A percentile compares a stretch with the other conserved stretches of the same genome.
phyloP scores from a whole-genome alignment of 1,140 invertebrate genomes.

The Pseudobourletiella spinata region DNA sequence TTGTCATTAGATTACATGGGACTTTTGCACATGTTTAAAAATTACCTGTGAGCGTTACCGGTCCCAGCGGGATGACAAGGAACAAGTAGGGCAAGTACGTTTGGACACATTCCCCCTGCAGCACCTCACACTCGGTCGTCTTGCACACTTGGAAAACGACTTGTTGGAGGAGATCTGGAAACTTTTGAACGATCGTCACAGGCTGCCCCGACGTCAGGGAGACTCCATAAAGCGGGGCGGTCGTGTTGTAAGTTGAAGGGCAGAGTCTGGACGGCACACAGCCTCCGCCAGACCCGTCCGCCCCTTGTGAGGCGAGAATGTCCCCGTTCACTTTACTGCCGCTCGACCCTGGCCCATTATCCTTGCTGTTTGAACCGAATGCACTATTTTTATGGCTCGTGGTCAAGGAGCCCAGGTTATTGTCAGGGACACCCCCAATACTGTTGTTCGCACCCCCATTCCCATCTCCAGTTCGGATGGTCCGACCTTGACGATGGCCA shows the following conservation, averaged over 20 bases:
- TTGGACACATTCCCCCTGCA: conserved; percentile 79
- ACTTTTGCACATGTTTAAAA: no score
- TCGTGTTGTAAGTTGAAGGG: conserved; percentile 80
- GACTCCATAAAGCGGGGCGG: conserved; percentile 78
- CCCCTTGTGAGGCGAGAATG: neutral
- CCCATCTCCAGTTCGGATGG: neutral
- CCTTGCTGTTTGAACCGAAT: neutral
- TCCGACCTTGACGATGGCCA: conserved; percentile 10
- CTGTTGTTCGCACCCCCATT: neutral
- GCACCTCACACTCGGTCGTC: conserved; percentile 74
- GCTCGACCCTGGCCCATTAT: no score
- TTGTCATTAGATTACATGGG: no score
- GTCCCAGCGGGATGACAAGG: conserved; percentile 77
- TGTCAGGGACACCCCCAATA: no score
- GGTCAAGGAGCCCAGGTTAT: neutral
- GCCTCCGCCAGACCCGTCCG: neutral
- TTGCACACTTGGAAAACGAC: conserved; percentile 84
- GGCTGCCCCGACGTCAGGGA: conserved; percentile 82
- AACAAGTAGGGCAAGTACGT: conserved; percentile 86
- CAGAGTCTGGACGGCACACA: conserved; percentile 62
- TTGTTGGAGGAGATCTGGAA: conserved; percentile 85
- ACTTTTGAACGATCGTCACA: conserved; percentile 88
- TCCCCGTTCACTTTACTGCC: neutral
- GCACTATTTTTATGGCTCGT: neutral
- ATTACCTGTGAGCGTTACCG: conserved; percentile 68